A percentile compares a stretch with the other conserved stretches of the same genome.
Evolutionary conservation across 2,797 vertebrate genomes (phyloP).

Genomic region (Acropternis orthonyx): DNA sequence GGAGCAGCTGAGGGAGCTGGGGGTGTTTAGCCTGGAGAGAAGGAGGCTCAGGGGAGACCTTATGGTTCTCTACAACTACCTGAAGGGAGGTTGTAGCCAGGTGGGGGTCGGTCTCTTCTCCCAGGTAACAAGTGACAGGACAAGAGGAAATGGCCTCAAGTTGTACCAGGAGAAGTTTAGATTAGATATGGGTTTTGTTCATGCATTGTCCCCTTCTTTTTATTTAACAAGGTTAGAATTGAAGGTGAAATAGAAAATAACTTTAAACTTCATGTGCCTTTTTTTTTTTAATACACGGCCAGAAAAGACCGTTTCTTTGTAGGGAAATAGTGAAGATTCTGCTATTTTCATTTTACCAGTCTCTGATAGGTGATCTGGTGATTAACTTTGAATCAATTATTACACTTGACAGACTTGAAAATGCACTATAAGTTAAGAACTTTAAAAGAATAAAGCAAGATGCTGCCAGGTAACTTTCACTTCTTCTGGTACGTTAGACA

Average conservation of each 20-base stretch:
- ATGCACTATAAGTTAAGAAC: background rate
- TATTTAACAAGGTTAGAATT: background rate
- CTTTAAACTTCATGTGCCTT: background rate
- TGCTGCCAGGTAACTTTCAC: slow-evolving; percentile 27
- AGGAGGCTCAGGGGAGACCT: background rate
- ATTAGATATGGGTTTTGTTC: background rate
- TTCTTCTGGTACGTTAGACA: slow-evolving; percentile 20
- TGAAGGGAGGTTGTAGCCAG: background rate
- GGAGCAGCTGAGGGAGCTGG: background rate
- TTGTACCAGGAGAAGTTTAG: background rate
- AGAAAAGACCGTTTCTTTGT: background rate
- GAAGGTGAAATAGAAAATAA: background rate
- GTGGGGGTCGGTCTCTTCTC: background rate
- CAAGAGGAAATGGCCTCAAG: background rate
- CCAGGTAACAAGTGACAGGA: background rate
- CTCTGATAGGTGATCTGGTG: background rate
- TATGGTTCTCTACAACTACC: background rate
- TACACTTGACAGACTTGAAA: slow-evolving; percentile 10
- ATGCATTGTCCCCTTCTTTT: background rate
- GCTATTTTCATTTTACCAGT: background rate
- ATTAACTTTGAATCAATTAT: slow-evolving; percentile 19
- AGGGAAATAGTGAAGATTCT: background rate
- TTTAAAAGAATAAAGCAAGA: background rate
- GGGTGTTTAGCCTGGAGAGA: background rate
- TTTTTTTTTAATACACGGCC: background rate